phyloP scores from a whole-genome alignment of 2,797 vertebrate species.

The Hydrocynus forskahlii region DNA sequence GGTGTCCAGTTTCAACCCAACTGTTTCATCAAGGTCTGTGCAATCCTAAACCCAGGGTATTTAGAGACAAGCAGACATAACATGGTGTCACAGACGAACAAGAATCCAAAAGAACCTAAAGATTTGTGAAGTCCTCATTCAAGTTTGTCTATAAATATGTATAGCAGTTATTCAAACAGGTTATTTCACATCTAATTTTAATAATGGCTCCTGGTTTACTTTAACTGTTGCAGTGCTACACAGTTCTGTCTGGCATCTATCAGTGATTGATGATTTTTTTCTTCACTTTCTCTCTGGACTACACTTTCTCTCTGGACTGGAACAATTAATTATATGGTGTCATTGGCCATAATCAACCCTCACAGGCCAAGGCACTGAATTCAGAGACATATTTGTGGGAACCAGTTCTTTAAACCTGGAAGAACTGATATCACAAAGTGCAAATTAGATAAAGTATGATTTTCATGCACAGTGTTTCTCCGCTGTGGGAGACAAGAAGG shows the following conservation, averaged over 20 bases:
- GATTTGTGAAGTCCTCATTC: background rate
- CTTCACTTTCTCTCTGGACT: background rate
- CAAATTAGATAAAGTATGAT: slow-evolving; percentile 16
- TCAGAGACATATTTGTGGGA: background rate
- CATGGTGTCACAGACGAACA: slow-evolving; percentile 60
- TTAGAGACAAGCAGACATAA: slow-evolving; percentile 67
- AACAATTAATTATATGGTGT: background rate
- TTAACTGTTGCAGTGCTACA: too few species aligned
- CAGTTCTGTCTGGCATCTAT: too few species aligned
- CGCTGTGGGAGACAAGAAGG: background rate
- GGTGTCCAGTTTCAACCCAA: slow-evolving; percentile 64
- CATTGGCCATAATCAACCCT: background rate
- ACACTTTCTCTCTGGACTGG: background rate
- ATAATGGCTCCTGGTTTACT: too few species aligned
- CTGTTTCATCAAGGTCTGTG: slow-evolving; percentile 55
- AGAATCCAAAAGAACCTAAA: slow-evolving; percentile 13
- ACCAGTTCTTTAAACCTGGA: background rate
- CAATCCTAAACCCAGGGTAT: slow-evolving; percentile 66
- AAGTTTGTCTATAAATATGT: background rate
- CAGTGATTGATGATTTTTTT: background rate
- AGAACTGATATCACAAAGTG: background rate
- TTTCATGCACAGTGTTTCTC: slow-evolving; percentile 9
- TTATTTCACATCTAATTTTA: too few species aligned
- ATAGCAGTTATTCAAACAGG: background rate
- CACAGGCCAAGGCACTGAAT: background rate